Evolutionary conservation across 2,888 invertebrate genomes (phyloP).

Genomic region (Tinea pellionella): DNA sequence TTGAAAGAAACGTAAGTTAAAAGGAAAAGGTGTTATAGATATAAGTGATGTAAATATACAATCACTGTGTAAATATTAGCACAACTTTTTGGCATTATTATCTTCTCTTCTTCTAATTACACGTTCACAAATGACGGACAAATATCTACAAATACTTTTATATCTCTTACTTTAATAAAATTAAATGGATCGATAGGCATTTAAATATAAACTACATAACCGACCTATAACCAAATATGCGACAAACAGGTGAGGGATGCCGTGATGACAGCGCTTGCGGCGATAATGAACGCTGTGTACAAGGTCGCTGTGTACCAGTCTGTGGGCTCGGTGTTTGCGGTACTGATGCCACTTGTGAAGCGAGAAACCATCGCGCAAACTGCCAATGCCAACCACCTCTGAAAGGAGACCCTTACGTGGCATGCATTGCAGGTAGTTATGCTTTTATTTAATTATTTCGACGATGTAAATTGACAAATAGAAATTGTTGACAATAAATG

Average conservation of each 20-base stretch:
- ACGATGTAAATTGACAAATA: too few species aligned
- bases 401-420: conserved; percentile 84
- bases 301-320: conserved; percentile 80
- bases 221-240: not conserved
- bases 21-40: not conserved
- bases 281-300: conserved; percentile 76
- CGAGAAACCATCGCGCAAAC: conserved; percentile 78
- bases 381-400: conserved; percentile 81
- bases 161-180: too few species aligned
- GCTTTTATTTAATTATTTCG: too few species aligned
- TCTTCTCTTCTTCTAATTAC: not conserved
- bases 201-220: not conserved
- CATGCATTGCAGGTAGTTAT: conserved; percentile 71
- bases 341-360: conserved; percentile 80
- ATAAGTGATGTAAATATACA: conserved; percentile 7
- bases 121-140: conserved; percentile 6
- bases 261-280: conserved; percentile 78
- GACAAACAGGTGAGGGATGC: conserved; percentile 69
- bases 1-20: not conserved
- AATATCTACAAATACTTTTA: not conserved
- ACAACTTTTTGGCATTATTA: not conserved
- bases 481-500: too few species aligned
- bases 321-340: conserved; percentile 80
- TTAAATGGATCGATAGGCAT: too few species aligned
- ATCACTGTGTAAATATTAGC: conserved; percentile 8